A percentile compares a stretch with the other conserved stretches of the same genome.
phyloP scores from a whole-genome alignment of 2,888 invertebrate genomes.

The Apamea crenata region DNA sequence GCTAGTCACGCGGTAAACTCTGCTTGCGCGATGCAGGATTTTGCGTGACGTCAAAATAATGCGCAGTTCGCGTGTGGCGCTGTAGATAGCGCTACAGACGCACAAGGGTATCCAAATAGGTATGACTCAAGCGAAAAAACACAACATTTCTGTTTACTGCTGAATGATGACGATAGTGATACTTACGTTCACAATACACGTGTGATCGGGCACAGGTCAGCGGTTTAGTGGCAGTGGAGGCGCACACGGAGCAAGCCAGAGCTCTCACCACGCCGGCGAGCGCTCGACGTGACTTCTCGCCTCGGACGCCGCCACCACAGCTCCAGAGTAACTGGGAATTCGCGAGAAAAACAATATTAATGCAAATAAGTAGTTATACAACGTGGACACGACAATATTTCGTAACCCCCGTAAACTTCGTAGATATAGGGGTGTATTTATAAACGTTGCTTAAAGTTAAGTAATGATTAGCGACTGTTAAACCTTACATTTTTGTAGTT shows the following conservation, averaged over 20 bases:
- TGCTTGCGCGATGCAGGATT: too few species aligned
- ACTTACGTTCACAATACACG: slow-evolving; percentile 82
- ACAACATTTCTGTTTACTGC: background rate
- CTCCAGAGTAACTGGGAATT: slow-evolving; percentile 82
- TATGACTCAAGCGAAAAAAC: background rate
- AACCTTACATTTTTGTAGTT: too few species aligned
- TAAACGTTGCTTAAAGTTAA: too few species aligned
- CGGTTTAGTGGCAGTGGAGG: slow-evolving; percentile 81
- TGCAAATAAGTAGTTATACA: background rate
- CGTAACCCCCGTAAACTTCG: too few species aligned
- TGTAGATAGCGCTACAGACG: too few species aligned
- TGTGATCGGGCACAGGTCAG: slow-evolving; percentile 82
- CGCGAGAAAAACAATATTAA: background rate
- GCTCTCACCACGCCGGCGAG: slow-evolving; percentile 81
- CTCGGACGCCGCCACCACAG: slow-evolving; percentile 83
- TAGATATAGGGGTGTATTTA: too few species aligned
- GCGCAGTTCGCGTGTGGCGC: too few species aligned
- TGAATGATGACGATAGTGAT: background rate
- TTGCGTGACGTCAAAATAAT: too few species aligned
- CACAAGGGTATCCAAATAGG: too few species aligned
- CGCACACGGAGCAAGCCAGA: slow-evolving; percentile 83
- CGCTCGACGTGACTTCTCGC: slow-evolving; percentile 83
- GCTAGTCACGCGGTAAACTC: too few species aligned
- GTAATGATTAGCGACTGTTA: too few species aligned
- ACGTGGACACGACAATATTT: too few species aligned